These are phyloP conservation scores for Andrena hattorfiana DNA, from an alignment of 2,888 invertebrate species.

Conservation along the genomic window DNA sequence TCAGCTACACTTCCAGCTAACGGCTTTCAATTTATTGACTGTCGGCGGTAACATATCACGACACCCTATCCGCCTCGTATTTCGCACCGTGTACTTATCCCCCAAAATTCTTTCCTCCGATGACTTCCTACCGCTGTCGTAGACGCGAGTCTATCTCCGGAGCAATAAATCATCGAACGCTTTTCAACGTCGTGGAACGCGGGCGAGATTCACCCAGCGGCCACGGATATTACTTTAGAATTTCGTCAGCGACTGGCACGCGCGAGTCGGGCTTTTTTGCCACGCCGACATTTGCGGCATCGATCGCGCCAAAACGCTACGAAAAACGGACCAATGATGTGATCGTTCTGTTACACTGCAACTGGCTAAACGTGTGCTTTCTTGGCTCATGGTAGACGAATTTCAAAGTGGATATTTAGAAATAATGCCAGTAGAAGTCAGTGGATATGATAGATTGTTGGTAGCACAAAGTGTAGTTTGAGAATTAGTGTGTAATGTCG, in stretches of 20 bases:
- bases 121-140: conserved; percentile 60
- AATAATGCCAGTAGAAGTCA: too few relatives aligned
- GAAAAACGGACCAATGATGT: not conserved
- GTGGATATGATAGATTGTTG: too few relatives aligned
- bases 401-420: too few relatives aligned
- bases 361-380: too few relatives aligned
- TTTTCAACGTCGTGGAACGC: conserved; percentile 45
- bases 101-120: conserved; percentile 59
- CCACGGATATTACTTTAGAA: conserved; percentile 64
- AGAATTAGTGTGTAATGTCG: too few relatives aligned
- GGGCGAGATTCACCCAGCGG: conserved; percentile 49
- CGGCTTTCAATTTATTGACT: conserved; percentile 39
- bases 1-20: not conserved
- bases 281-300: conserved; percentile 21
- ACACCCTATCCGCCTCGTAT: conserved; percentile 12
- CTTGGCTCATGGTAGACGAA: not conserved
- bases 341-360: too few relatives aligned
- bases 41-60: conserved; percentile 41
- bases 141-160: conserved; percentile 54
- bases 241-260: conserved; percentile 45
- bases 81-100: conserved; percentile 7
- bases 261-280: conserved; percentile 42
- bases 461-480: too few relatives aligned
- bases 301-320: conserved; percentile 33
- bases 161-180: conserved; percentile 67